Conservation (phyloP, 2,888 invertebrate genomes). For the Netelia melanura region DNA sequence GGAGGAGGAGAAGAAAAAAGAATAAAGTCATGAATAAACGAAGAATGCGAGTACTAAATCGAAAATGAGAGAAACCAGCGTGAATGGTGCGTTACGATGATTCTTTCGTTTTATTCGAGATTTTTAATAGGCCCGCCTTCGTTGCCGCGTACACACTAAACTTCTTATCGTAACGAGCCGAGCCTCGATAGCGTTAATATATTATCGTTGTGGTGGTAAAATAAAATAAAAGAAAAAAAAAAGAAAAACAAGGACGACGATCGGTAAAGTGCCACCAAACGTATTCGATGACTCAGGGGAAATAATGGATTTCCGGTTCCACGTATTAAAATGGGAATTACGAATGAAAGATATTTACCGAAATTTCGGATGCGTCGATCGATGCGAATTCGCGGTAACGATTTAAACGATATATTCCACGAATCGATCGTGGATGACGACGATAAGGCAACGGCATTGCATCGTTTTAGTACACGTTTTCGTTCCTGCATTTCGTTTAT, state of each 20-base stretch:
- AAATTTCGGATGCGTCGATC: no score
- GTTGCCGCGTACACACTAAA: conserved; percentile 51
- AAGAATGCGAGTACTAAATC: conserved; percentile 26
- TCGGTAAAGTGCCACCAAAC: not conserved
- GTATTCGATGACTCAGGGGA: conserved; percentile 1
- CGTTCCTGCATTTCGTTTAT: no score
- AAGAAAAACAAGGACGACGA: conserved; percentile 25
- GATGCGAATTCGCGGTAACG: no score
- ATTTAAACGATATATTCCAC: no score
- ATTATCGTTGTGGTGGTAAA: conserved; percentile 4
- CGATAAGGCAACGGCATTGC: no score
- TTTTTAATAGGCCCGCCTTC: conserved; percentile 41
- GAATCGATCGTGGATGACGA: no score
- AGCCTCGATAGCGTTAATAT: conserved; percentile 42
- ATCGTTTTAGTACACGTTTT: no score
- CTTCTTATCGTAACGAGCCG: conserved; percentile 63
- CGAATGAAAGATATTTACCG: no score
- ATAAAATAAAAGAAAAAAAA: not conserved
- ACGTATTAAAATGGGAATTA: conserved; percentile 18
- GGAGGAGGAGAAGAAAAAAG: conserved; percentile 4
- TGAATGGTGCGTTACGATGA: conserved; percentile 36
- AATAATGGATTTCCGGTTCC: conserved; percentile 68
- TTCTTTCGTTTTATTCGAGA: conserved; percentile 46
- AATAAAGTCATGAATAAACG: conserved; percentile 36
- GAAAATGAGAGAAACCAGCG: conserved; percentile 27